Base-by-base conservation (phyloP, 2,113 vertebrate genomes). In the Phoenicopterus ruber region DNA sequence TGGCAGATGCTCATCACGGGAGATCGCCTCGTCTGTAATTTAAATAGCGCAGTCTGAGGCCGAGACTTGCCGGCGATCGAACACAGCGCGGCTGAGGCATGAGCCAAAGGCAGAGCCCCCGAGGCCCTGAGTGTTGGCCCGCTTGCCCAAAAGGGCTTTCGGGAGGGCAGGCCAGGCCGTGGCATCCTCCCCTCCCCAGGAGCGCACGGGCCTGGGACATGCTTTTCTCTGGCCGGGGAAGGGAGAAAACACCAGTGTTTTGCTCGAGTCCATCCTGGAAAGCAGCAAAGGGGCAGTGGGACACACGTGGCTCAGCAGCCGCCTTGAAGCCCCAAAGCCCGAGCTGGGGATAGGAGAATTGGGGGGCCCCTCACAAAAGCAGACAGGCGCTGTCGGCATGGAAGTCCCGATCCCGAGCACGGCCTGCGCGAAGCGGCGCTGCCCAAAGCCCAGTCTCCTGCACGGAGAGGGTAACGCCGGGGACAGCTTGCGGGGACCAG, bases 161-260 rank as follows among this genome's bases (percentile, higher is more conserved):
- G 14, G 44, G 79, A 38, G 34, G 52, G 38, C 42, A 6, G 70
- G 61, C 34, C 44, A 4, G 54, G 58, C 67, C 1, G 0, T 1
- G 40, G 32, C 49, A 34, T 20, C 86, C 32, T 40, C 61, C 19
- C 86, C 32, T 40, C 61, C 19, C 13, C 7, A 1, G 49, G 25
- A 84, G 47, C 13, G 1, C 3, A 0, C 0, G 3, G 20, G 50
- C 3, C 67, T 29, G 80, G 50, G 15, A 7, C 2, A 1, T 6
- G 19, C 79, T 61, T 78, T 71, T 12, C 44, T 44, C 49, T 6
- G 1, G 24, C 1, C 31, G 4, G 49, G 46, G 46, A 21, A 36
- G 10, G 46, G 49, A 86, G n/a, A 13, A 52, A n/a, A 25, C 62
- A 44, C 2, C 38, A 1, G 50, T 0, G 42, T 40, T 70, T 38